Evolutionary conservation across 2,888 invertebrate species (phyloP), one percentile per base, ranked within the genome.

Genomic region (Unio pictorum): DNA sequence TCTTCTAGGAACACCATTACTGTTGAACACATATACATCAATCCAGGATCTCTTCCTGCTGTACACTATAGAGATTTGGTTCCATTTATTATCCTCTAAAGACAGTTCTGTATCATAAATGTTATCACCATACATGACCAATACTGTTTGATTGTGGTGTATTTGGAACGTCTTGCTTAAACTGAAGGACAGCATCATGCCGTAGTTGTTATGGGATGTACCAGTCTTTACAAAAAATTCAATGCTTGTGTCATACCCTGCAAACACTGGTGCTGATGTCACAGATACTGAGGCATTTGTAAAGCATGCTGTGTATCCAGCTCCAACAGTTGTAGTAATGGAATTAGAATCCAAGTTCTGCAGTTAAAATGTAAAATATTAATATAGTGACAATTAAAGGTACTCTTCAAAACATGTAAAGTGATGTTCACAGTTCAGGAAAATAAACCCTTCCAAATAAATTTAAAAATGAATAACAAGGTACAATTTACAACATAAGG

Each of bases 201-300:
- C 80, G 11, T 54, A 64, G 30, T 78, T 80, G 18, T 26, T 34
- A 8, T 23, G 15, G 11, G 56, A 61, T 3, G 55, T 30, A 63
- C 81, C 75, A 28, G 74, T 72, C 54, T 74, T 75, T 45, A 79
- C 66, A 20, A 73, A 69, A 58, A 81, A 77, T 64, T 81, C 77
- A 17, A 81, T 64, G 54, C 76, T 72, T 8, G 67, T 61, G 28
- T 68, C 64, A 11, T 57, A 26, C 3, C 62, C 56, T 26, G 59
- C 45, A 63, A 78, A 72, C 18, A 69, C 61, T 20, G 64, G 23
- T 6, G 69, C 23, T 15, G 65, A 28, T 45, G 61, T 57, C n/a
- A 68, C 65, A 18, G 71, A 73, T 20, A 72, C 66, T 0, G 80
- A 80, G 4, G 74, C 69, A 59, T 78, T 72, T 20, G 71, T 60